phyloP scores from a whole-genome alignment of 1,140 invertebrate species.

The Maconellicoccus hirsutus region DNA sequence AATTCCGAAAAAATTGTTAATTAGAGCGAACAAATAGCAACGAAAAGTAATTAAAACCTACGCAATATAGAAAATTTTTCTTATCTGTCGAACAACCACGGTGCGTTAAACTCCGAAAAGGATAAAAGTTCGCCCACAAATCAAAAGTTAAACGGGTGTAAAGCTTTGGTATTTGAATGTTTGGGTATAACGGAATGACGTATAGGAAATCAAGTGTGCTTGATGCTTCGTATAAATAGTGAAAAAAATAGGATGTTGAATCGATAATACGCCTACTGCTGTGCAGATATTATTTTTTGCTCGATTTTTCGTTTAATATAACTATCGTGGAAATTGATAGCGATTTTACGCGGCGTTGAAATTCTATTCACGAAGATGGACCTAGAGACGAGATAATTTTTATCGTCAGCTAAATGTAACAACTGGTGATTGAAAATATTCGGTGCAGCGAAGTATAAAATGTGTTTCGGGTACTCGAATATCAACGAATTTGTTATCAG shows the following conservation, averaged over 20 bases:
- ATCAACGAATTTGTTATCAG: too few relatives aligned
- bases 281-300: too few relatives aligned
- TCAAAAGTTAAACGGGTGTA: background rate
- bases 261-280: background rate
- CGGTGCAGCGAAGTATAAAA: too few relatives aligned
- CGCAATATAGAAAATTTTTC: background rate
- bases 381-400: too few relatives aligned
- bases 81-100: background rate
- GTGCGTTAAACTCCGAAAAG: background rate
- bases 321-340: too few relatives aligned
- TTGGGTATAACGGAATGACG: background rate
- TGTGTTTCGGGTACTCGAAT: too few relatives aligned
- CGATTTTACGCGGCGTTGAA: too few relatives aligned
- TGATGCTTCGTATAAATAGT: background rate
- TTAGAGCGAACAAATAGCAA: background rate
- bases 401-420: too few relatives aligned
- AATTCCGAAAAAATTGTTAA: background rate
- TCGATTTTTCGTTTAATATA: too few relatives aligned
- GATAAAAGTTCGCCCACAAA: background rate
- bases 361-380: too few relatives aligned
- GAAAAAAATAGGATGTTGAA: background rate
- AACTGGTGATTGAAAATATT: too few relatives aligned
- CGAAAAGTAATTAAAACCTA: background rate
- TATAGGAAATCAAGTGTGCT: background rate
- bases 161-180: background rate